phyloP scores from a whole-genome alignment of 2,888 invertebrate genomes.

The Drosophila limbata region DNA sequence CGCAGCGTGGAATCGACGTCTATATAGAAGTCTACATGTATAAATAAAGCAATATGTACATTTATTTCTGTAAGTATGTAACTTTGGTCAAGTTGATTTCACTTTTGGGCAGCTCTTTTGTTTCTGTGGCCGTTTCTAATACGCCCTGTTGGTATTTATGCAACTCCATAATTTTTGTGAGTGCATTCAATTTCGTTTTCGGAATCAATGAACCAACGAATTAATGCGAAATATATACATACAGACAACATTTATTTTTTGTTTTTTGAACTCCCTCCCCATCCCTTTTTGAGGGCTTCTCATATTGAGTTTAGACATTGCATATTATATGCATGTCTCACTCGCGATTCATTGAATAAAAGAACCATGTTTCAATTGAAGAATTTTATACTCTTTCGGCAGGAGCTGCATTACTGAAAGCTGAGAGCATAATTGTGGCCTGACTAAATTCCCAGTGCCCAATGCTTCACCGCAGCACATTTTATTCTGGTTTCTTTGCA shows the following conservation, averaged over 20 bases:
- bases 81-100: neutral
- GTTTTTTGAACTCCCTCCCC: neutral
- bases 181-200: constrained; percentile 77
- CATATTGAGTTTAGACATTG: constrained; percentile 44
- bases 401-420: constrained; percentile 18
- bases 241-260: constrained; percentile 30
- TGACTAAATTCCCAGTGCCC: neutral
- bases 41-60: constrained; percentile 7
- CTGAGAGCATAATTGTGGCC: constrained; percentile 7
- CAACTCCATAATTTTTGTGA: constrained; percentile 45
- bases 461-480: constrained; percentile 13
- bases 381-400: constrained; percentile 14
- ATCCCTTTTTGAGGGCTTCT: constrained; percentile 12
- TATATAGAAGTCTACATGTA: constrained; percentile 13
- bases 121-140: constrained; percentile 60
- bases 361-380: constrained; percentile 67
- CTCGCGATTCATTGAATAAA: constrained; percentile 68
- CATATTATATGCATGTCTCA: constrained; percentile 60
- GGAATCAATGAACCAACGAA: constrained; percentile 74
- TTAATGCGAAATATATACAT: constrained; percentile 69
- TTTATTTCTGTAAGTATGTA: constrained; percentile 11
- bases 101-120: constrained; percentile 38
- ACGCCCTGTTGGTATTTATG: constrained; percentile 39
- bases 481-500: constrained; percentile 1
- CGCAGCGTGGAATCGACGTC: constrained; percentile 48